A percentile compares a stretch with the other conserved stretches of the same genome.
These are phyloP conservation scores for Cyclopterus lumpus DNA, from an alignment of 2,797 vertebrate species.

Conservation along the genomic window DNA sequence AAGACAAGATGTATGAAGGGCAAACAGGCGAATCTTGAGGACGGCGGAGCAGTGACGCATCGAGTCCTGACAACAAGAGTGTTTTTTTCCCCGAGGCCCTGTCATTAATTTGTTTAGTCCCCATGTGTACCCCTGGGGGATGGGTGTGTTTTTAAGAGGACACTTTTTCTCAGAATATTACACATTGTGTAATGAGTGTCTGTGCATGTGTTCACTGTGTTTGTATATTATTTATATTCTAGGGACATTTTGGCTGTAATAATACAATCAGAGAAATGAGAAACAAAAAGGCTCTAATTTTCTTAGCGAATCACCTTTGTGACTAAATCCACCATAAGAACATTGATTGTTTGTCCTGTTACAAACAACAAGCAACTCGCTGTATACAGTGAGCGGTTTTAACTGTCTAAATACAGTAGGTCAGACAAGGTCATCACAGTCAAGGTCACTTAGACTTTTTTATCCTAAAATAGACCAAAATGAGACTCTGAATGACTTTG, in stretches of 20 bases:
- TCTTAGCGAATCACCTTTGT: background rate
- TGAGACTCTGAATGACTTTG: background rate
- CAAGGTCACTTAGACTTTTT: conserved; percentile 10
- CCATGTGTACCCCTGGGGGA: conserved; percentile 25
- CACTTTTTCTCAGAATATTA: conserved; percentile 24
- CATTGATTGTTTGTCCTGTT: background rate
- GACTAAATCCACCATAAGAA: background rate
- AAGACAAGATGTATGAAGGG: conserved; percentile 50
- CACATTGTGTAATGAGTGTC: conserved; percentile 34
- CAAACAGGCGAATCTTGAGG: conserved; percentile 37
- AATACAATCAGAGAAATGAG: background rate
- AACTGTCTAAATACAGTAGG: conserved; percentile 28
- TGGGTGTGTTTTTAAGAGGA: conserved; percentile 37
- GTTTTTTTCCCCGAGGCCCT: background rate
- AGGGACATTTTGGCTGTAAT: conserved; percentile 9
- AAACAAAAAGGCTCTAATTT: conserved; percentile 4
- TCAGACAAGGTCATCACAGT: conserved; percentile 37
- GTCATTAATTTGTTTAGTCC: conserved; percentile 52
- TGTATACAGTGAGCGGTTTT: conserved; percentile 9
- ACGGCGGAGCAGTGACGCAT: conserved; percentile 71
- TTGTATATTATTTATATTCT: conserved; percentile 23
- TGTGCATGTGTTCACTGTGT: conserved; percentile 30
- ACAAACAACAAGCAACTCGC: conserved; percentile 15
- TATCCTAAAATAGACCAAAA: conserved; percentile 17
- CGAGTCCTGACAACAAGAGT: conserved; percentile 52